Percentiles rank a stretch among this genome's conserved stretches.
These are phyloP conservation scores for Torymus aiolomorphi DNA, from an alignment of 2,888 invertebrate species.

Conservation along the genomic window DNA sequence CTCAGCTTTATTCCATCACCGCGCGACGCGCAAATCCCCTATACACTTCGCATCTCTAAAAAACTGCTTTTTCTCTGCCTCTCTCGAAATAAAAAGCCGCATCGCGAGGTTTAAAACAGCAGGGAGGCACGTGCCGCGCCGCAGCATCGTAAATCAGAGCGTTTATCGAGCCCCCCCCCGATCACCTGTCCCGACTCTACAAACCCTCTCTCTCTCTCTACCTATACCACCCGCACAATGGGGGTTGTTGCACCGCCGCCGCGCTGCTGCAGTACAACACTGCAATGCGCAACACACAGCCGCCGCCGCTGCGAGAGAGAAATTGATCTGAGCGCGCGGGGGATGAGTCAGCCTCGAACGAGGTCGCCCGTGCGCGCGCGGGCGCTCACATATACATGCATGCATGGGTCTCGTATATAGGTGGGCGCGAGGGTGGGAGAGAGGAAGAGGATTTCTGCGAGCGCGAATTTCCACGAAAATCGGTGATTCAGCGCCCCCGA, in stretches of 20 bases:
- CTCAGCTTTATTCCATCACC: too few relatives aligned
- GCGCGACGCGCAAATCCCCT: too few relatives aligned
- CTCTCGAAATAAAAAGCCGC: too few relatives aligned
- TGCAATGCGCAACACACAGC: constrained; percentile 48
- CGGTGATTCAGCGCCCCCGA: constrained; percentile 47
- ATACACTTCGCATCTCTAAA: too few relatives aligned
- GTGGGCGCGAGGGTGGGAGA: not conserved
- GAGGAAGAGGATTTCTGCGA: constrained; percentile 3
- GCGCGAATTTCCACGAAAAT: constrained; percentile 43
- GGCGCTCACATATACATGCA: too few relatives aligned
- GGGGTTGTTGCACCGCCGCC: constrained; percentile 22
- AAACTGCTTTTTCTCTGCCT: too few relatives aligned
- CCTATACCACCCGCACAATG: not conserved
- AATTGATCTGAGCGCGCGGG: constrained; percentile 32
- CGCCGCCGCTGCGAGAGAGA: not conserved
- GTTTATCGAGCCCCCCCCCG: not conserved
- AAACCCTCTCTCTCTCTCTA: too few relatives aligned
- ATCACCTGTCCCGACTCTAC: constrained; percentile 4
- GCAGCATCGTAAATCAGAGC: not conserved
- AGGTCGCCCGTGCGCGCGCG: not conserved
- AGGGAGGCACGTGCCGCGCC: not conserved
- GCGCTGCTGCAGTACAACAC: constrained; percentile 30
- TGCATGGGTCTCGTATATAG: not conserved
- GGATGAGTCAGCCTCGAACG: constrained; percentile 42
- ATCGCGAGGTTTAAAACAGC: constrained; percentile 4